Conservation (phyloP, 2,797 vertebrate species). For the Acipenser ruthenus region DNA sequence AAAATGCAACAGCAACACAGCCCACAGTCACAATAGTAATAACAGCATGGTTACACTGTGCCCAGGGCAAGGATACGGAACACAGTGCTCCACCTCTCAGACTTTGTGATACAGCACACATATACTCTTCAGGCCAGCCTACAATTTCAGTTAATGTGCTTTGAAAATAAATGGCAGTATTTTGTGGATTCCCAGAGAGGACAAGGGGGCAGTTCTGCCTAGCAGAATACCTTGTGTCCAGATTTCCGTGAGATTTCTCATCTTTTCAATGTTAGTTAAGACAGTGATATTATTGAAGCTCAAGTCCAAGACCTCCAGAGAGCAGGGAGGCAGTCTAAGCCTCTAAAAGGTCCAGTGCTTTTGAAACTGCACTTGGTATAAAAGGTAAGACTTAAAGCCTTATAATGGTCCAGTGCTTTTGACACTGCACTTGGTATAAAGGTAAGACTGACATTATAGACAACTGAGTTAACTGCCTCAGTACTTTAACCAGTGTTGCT, state of each 20-base stretch:
- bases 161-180: constrained; percentile 4
- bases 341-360: no score
- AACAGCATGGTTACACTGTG: background rate
- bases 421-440: no score
- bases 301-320: constrained; percentile 10
- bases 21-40: no score
- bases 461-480: no score
- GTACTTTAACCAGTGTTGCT: no score
- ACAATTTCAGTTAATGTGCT: background rate
- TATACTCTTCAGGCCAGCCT: constrained; percentile 12
- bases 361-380: no score
- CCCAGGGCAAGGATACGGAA: constrained; percentile 1
- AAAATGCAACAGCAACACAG: no score
- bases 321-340: no score
- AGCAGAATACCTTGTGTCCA: constrained; percentile 1
- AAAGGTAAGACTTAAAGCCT: no score
- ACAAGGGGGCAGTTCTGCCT: background rate
- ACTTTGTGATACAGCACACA: background rate
- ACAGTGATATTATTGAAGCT: constrained; percentile 11
- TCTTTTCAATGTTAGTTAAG: constrained; percentile 3
- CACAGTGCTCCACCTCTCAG: constrained; percentile 1
- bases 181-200: background rate
- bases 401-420: no score
- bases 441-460: no score
- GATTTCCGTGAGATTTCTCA: background rate